Evolutionary conservation across 2,888 invertebrate genomes (phyloP), one percentile per base, ranked within the genome.

Genomic region (Cryptocheilus praepositus): DNA sequence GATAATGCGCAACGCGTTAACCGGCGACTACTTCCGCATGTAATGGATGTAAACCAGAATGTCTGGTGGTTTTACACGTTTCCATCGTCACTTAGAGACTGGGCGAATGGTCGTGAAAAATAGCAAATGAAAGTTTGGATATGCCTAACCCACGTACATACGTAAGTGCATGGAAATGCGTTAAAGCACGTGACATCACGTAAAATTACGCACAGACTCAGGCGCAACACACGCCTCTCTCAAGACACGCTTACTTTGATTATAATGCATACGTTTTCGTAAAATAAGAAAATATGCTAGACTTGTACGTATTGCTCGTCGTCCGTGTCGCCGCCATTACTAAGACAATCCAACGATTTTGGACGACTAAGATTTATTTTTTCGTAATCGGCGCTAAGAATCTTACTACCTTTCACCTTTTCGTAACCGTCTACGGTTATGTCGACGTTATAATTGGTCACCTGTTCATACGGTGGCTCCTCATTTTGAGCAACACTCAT

Each of bases 401-500:
- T 51, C 18, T 67, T 66, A 5, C 57, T 58, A 15, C 62, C 57
- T 16, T 81, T 78, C 21, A 85, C 83, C 63, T 83, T 85, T 36
- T 86, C 86, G 56, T 86, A 86, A 59, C 84, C 81, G 0, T 76
- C 76, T 5, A 67, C 66, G 51, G 70, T 73, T 36, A 61, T 60
- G 21, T 70, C 64, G 18, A 67, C 28, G 21, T 82, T 81, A 25
- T 79, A 84, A 51, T 74, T 81, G 44, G 79, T 83, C 16, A 89
- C 83, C 70, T 83, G 83, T 51, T 89, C 88, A 65, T 89, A 89
- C 1, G 88, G 87, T 0, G 94, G 94, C 58, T 94, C 93, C 59
- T 93, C 93, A 67, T 89, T 89, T 25, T 90, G 89, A 0, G 89
- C 81, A 0, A 92, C 85, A 68, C 93, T 93, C 80, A 93, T 91